These are phyloP conservation scores for Drosophila limbata DNA, from an alignment of 2,888 invertebrate genomes.

Conservation along the genomic window DNA sequence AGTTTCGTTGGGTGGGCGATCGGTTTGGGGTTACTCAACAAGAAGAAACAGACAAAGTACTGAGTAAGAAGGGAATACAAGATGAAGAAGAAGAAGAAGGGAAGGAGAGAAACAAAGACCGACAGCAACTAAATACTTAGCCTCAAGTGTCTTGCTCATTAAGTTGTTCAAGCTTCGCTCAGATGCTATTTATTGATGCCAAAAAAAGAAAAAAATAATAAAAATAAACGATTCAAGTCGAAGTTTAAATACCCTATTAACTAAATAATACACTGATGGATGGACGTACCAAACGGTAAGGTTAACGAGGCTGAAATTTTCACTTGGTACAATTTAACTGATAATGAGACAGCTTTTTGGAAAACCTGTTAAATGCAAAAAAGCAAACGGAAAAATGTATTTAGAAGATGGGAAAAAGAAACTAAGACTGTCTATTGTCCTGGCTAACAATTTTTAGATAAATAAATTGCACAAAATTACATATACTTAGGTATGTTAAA, in stretches of 20 bases:
- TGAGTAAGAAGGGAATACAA: background rate
- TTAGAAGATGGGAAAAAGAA: too few relatives aligned
- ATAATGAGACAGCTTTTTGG: too few relatives aligned
- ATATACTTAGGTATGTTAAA: too few relatives aligned
- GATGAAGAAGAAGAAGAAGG: background rate
- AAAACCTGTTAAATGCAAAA: too few relatives aligned
- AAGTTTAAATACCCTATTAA: background rate
- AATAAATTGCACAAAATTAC: too few relatives aligned
- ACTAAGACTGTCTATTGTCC: too few relatives aligned
- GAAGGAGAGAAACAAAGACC: constrained; percentile 1
- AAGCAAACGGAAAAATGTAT: too few relatives aligned
- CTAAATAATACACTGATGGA: background rate
- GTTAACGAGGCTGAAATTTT: too few relatives aligned
- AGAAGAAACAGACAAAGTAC: background rate
- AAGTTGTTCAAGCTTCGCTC: constrained; percentile 47
- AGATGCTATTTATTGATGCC: constrained; percentile 2
- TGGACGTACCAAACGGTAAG: too few relatives aligned
- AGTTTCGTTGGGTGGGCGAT: constrained; percentile 64
- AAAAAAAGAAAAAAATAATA: too few relatives aligned
- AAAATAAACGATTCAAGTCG: background rate
- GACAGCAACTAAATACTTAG: constrained; percentile 26
- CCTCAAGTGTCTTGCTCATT: constrained; percentile 62
- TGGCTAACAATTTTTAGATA: too few relatives aligned
- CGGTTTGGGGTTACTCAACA: constrained; percentile 17
- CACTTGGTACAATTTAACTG: too few relatives aligned